Conservation (phyloP, 2,113 vertebrate genomes). For the Platycercus adscitus region DNA sequence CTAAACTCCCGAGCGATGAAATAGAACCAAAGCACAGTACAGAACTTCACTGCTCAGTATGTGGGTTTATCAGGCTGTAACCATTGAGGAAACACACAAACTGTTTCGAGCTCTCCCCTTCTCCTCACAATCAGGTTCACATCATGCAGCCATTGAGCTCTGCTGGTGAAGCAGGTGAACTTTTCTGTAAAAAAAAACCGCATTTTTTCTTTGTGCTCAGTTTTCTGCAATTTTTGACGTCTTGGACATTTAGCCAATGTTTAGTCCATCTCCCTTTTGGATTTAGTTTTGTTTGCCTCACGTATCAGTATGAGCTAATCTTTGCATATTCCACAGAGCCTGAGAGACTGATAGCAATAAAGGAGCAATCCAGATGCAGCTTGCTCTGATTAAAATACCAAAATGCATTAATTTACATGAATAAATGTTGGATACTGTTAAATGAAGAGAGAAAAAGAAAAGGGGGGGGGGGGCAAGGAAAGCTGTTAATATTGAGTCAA, state of each 20-base stretch:
- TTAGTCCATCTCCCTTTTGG: background rate
- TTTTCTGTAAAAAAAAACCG: background rate
- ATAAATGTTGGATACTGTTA: background rate
- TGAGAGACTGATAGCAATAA: background rate
- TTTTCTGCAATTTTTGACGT: background rate
- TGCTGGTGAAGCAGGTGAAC: background rate
- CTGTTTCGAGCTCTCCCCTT: background rate
- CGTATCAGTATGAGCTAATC: background rate
- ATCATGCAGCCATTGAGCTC: background rate
- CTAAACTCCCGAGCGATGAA: background rate
- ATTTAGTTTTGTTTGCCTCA: background rate
- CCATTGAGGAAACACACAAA: background rate
- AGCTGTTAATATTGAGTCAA: background rate
- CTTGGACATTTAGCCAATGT: background rate
- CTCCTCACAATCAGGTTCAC: background rate
- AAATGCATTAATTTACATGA: background rate
- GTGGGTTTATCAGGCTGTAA: background rate
- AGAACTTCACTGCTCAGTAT: background rate
- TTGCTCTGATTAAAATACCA: background rate
- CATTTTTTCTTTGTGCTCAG: background rate
- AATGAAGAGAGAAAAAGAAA: accelerated
- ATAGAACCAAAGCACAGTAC: background rate
- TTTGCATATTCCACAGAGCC: background rate
- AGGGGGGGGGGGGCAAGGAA: background rate
- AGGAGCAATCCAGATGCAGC: background rate